A percentile compares a stretch with the other conserved stretches of the same genome.
Conservation (phyloP, 2,113 vertebrate species). For the Rattus norvegicus region DNA sequence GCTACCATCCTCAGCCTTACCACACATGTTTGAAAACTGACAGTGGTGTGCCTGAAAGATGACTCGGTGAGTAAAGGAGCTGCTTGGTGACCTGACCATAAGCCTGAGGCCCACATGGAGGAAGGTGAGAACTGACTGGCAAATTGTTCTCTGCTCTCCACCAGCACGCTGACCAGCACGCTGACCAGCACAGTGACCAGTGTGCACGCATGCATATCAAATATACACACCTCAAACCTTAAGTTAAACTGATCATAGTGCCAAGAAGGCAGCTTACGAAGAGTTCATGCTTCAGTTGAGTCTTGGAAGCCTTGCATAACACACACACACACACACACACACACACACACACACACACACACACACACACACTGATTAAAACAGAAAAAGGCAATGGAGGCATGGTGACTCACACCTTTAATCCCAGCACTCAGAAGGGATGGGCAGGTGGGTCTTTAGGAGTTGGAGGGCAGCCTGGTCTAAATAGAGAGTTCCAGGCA, state of each 20-base stretch:
- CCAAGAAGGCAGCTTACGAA: background rate
- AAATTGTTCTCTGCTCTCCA: background rate
- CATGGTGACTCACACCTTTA: background rate
- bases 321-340: background rate
- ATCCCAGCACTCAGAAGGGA: background rate
- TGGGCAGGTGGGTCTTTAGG: background rate
- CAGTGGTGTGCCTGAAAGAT: too few relatives aligned
- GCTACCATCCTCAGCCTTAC: background rate
- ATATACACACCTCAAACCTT: background rate
- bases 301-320: background rate
- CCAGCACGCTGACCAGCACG: background rate
- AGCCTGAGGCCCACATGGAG: background rate
- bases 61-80: background rate
- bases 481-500: background rate
- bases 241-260: background rate
- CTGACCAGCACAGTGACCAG: too few relatives aligned
- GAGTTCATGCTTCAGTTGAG: background rate
- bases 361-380: background rate
- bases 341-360: background rate
- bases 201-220: background rate
- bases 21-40: slow-evolving; percentile 8
- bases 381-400: background rate
- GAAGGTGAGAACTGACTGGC: background rate
- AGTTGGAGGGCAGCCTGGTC: background rate
- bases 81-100: background rate